A percentile compares a stretch with the other conserved stretches of the same genome.
Conservation (phyloP, 1,140 invertebrate genomes). For the Brachionus sp. region DNA sequence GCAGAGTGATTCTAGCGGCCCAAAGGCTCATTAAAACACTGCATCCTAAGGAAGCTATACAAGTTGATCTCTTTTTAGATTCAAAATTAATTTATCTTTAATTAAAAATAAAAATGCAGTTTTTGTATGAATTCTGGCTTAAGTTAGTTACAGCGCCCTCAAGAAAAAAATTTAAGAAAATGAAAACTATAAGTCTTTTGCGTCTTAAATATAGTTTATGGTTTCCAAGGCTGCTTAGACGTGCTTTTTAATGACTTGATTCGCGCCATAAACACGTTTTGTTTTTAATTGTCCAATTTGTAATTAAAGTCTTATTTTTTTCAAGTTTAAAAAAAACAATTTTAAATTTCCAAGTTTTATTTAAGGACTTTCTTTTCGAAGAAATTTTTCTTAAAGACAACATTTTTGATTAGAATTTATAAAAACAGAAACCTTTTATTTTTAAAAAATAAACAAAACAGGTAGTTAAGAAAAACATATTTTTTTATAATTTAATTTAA, state of each 20-base stretch:
- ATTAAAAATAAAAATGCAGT: neutral
- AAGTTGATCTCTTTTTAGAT: no score
- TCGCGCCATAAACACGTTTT: neutral
- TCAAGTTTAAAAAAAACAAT: neutral
- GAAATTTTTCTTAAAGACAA: neutral
- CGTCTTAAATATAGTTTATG: neutral
- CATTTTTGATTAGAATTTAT: neutral
- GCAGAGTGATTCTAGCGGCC: neutral
- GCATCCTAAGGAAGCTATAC: no score
- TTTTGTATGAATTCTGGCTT: no score
- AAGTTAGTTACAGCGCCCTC: neutral
- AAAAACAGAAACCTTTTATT: neutral
- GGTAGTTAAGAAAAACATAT: neutral
- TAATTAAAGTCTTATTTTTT: neutral
- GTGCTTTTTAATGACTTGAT: neutral
- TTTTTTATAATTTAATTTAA: neutral
- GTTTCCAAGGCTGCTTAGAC: neutral
- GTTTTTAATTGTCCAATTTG: neutral
- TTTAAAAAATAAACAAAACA: neutral
- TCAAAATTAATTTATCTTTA: neutral
- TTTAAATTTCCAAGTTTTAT: neutral
- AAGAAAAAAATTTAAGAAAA: neutral
- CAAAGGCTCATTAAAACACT: neutral
- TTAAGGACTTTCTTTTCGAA: neutral
- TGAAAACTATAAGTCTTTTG: neutral